Evolutionary conservation across 2,113 vertebrate species (phyloP), one percentile per base, ranked within the genome.

Genomic region (Alligator mississippiensis): DNA sequence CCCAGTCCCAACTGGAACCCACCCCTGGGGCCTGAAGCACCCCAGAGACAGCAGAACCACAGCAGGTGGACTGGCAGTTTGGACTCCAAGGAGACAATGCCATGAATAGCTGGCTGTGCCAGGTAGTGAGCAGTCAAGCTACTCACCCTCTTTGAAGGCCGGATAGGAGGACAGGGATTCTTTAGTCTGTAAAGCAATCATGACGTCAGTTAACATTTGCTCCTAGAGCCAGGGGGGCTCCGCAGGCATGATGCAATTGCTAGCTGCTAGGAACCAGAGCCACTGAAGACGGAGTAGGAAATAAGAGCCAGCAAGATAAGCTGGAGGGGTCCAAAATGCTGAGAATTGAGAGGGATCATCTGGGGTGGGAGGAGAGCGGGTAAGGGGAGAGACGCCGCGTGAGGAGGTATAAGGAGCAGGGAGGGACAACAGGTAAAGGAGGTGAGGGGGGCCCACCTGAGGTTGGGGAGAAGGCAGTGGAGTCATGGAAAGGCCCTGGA

Each of bases 71-170:
- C 47, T 47, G 47, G 47, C 47, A 47, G 47, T 47, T 47, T 9
- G 47, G 47, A 47, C 47, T 47, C 47, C 47, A 47, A 61, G 14
- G 22, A 60, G 9, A 54, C 0, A 0, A 13, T 3, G 30, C 25
- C 76, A 90, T 15, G 60, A 78, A 30, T 70, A 57, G 9, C 9
- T 60, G 7, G 15, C n/a, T 57, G 11, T 87, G 21, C 28, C 22
- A 38, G 66, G 22, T 88, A 34, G 72, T 79, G 0, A 80, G 55
- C 6, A 27, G 9, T 57, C 12, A 13, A 86, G 24, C 47, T 87
- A 96, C 98, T 98, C 97, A 99, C 99, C 99, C 55, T 99, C 98
- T 96, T 98, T 99, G 97, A 98, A 98, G 68, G 98, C 95, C 9
- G 96, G 97, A 38, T 93, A 97, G 54, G 96, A 96, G 15, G 96